phyloP scores from a whole-genome alignment of 2,888 invertebrate species.

The Schrankia costaestrigalis region DNA sequence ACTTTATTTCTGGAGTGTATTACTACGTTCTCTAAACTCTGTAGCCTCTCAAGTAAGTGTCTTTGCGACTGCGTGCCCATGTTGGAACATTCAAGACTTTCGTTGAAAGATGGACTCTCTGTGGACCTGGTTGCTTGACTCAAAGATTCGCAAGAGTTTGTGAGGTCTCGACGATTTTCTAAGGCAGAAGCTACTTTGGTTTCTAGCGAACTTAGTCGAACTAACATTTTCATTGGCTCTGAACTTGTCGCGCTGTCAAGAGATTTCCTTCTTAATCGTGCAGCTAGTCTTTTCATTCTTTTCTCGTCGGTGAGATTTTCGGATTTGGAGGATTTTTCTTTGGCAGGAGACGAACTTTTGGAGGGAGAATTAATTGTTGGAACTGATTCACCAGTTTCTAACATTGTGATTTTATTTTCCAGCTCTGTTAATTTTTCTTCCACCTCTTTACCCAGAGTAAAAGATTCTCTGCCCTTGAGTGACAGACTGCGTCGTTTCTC shows the following conservation, averaged over 20 bases:
- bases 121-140: slow-evolving; percentile 64
- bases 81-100: slow-evolving; percentile 51
- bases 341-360: slow-evolving; percentile 77
- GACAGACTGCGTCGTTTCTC: slow-evolving; percentile 91
- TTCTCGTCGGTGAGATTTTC: slow-evolving; percentile 73
- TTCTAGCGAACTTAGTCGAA: slow-evolving; percentile 88
- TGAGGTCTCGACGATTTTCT: slow-evolving; percentile 63
- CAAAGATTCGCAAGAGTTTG: slow-evolving; percentile 81
- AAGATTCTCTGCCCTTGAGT: slow-evolving; percentile 90
- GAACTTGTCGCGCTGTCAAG: slow-evolving; percentile 89
- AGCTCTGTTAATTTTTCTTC: slow-evolving; percentile 91
- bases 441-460: slow-evolving; percentile 89
- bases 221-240: slow-evolving; percentile 89
- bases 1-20: slow-evolving; percentile 84
- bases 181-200: slow-evolving; percentile 86
- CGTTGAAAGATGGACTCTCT: slow-evolving; percentile 55
- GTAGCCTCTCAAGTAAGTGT: slow-evolving; percentile 80
- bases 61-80: slow-evolving; percentile 75
- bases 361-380: slow-evolving; percentile 72
- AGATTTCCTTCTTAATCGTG: slow-evolving; percentile 85
- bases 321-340: slow-evolving; percentile 77
- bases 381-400: slow-evolving; percentile 78
- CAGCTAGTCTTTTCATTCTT: slow-evolving; percentile 75
- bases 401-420: slow-evolving; percentile 86
- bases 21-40: slow-evolving; percentile 82